Evolutionary conservation across 2,888 invertebrate species (phyloP).

Genomic region (Stenotaenia linearis): DNA sequence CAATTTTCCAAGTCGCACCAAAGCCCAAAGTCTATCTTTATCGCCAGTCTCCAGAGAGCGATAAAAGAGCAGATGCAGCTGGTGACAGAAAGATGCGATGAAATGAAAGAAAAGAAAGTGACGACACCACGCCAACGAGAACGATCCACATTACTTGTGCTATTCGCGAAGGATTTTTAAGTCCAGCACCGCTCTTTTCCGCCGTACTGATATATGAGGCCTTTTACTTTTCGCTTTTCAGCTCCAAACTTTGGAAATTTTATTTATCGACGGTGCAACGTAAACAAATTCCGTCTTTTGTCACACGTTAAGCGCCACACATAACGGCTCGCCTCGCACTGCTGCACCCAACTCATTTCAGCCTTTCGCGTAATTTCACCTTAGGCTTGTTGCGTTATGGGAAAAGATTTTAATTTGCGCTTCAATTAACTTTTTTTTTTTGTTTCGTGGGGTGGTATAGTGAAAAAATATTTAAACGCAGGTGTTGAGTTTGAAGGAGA

Average conservation of each 20-base stretch:
- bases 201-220: neutral
- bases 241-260: neutral
- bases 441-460: neutral
- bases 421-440: slow-evolving; percentile 8
- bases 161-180: neutral
- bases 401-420: slow-evolving; percentile 11
- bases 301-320: neutral
- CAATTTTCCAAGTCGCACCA: slow-evolving; percentile 16
- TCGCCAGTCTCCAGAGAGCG: slow-evolving; percentile 21
- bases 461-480: neutral
- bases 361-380: neutral
- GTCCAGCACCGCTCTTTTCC: neutral
- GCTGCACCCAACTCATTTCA: neutral
- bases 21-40: slow-evolving; percentile 21
- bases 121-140: neutral
- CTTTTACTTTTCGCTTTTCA: neutral
- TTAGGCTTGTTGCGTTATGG: neutral
- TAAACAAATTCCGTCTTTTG: slow-evolving; percentile 10
- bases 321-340: neutral
- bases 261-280: slow-evolving; percentile 15
- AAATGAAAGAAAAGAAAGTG: neutral
- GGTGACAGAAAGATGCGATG: neutral
- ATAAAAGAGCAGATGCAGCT: slow-evolving; percentile 18
- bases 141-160: neutral
- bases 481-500: slow-evolving; percentile 17